Percentiles rank a stretch among this genome's conserved stretches.
These are phyloP conservation scores for Ormyrus rosae DNA, from an alignment of 2,888 invertebrate genomes.

Conservation along the genomic window DNA sequence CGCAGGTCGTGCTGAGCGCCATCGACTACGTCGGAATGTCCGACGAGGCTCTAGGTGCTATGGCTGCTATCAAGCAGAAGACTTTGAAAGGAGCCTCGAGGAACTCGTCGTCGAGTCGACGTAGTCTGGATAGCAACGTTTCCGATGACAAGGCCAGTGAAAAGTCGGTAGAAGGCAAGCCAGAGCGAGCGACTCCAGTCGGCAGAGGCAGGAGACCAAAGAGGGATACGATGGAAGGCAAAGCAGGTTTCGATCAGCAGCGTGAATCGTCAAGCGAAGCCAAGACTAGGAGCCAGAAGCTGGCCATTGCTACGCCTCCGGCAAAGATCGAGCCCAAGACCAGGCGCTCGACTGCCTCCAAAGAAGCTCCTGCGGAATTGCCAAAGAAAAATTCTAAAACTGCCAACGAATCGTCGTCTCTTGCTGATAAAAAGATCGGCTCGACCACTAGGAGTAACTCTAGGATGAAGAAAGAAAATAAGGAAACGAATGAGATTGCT, in stretches of 20 bases:
- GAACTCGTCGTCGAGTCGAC: slow-evolving; percentile 49
- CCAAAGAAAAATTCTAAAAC: slow-evolving; percentile 33
- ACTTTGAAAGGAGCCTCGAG: slow-evolving; percentile 52
- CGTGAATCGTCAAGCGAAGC: slow-evolving; percentile 6
- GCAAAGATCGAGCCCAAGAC: slow-evolving; percentile 37
- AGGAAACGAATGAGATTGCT: not conserved
- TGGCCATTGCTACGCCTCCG: not conserved
- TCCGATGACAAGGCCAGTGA: slow-evolving; percentile 31
- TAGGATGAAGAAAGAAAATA: slow-evolving; percentile 14
- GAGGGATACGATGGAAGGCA: slow-evolving; percentile 28
- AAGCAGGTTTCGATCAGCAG: not conserved
- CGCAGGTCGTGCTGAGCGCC: slow-evolving; percentile 27
- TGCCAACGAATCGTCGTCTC: not conserved
- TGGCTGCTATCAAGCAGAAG: slow-evolving; percentile 24
- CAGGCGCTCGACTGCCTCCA: slow-evolving; percentile 20
- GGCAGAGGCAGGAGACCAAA: slow-evolving; percentile 58
- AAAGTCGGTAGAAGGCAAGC: slow-evolving; percentile 8
- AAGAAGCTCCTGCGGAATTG: slow-evolving; percentile 6
- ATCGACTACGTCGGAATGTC: not conserved
- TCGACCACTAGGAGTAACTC: slow-evolving; percentile 59
- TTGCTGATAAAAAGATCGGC: slow-evolving; percentile 37
- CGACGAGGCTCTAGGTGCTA: slow-evolving; percentile 34
- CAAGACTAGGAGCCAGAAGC: slow-evolving; percentile 38
- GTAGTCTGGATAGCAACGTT: slow-evolving; percentile 38
- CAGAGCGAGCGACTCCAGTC: slow-evolving; percentile 18